A percentile compares a stretch with the other conserved stretches of the same genome.
Conservation (phyloP, 1,140 invertebrate genomes). For the Homarus americanus region DNA sequence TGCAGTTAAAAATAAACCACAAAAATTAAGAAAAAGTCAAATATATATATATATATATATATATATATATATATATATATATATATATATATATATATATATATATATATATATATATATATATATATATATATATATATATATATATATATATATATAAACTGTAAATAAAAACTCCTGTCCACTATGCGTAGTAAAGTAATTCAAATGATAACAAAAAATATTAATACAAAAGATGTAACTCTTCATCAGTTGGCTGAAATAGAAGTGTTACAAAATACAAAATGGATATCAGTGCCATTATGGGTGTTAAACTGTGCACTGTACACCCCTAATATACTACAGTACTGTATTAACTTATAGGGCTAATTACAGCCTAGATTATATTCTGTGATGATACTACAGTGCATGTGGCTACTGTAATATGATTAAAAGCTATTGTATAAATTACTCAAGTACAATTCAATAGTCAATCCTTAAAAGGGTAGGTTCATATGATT, state of each 20-base stretch:
- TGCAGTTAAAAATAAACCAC: slow-evolving; percentile 10
- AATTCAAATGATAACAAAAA: slow-evolving; percentile 19
- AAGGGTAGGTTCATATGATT: neutral
- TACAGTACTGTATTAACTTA: no score
- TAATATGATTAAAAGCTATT: neutral
- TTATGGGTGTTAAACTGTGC: neutral
- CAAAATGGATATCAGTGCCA: neutral
- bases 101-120: neutral
- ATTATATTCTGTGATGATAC: neutral
- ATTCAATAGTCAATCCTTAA: no score
- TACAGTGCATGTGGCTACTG: neutral
- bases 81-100: neutral
- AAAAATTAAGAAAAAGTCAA: slow-evolving; percentile 12
- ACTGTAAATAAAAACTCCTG: neutral
- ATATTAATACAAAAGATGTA: slow-evolving; percentile 30
- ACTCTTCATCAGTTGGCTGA: slow-evolving; percentile 59
- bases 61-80: neutral
- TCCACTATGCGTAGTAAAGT: slow-evolving; percentile 53
- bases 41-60: neutral
- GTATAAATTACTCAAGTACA: neutral
- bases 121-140: neutral
- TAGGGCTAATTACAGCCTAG: neutral
- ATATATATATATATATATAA: neutral
- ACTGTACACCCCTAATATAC: neutral
- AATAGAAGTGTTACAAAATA: slow-evolving; percentile 47